Evolutionary conservation across 2,113 vertebrate species (phyloP).

Genomic region (Cyanoramphus novaezelandiae): DNA sequence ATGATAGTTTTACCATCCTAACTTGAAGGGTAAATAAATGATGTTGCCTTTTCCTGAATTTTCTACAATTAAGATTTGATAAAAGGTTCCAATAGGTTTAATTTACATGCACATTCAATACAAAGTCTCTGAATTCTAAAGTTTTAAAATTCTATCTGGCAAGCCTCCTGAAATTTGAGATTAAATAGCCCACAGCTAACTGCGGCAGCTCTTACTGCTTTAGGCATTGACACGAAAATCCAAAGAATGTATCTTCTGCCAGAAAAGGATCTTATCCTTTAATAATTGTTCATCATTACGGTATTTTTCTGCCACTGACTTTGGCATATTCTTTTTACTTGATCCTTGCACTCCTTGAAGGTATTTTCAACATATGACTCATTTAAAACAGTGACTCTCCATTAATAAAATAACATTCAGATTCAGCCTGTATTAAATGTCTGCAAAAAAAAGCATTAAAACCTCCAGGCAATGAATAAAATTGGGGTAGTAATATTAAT

Average conservation of each 20-base stretch:
- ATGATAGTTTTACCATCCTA: slow-evolving; percentile 43
- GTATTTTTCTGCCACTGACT: slow-evolving; percentile 12
- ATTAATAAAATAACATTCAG: slow-evolving; percentile 31
- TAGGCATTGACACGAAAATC: slow-evolving; percentile 33
- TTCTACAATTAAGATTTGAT: background rate
- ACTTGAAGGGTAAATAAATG: background rate
- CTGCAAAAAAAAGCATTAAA: background rate
- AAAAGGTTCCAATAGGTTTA: background rate
- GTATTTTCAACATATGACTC: background rate
- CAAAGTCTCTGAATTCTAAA: background rate
- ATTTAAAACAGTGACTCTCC: slow-evolving; percentile 7
- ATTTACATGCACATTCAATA: background rate
- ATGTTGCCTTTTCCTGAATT: slow-evolving; percentile 15
- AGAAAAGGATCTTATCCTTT: slow-evolving; percentile 32
- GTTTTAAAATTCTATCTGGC: background rate
- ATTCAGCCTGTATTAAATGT: background rate
- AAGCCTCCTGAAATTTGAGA: background rate
- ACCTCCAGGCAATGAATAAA: background rate
- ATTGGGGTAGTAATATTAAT: background rate
- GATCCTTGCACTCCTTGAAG: background rate
- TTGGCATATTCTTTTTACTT: slow-evolving; percentile 32
- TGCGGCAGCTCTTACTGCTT: background rate
- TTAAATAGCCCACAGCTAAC: background rate
- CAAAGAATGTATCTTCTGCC: slow-evolving; percentile 4
- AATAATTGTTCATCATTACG: background rate